Conservation (phyloP, 2,797 vertebrate species). For the Loriculus beryllinus region DNA sequence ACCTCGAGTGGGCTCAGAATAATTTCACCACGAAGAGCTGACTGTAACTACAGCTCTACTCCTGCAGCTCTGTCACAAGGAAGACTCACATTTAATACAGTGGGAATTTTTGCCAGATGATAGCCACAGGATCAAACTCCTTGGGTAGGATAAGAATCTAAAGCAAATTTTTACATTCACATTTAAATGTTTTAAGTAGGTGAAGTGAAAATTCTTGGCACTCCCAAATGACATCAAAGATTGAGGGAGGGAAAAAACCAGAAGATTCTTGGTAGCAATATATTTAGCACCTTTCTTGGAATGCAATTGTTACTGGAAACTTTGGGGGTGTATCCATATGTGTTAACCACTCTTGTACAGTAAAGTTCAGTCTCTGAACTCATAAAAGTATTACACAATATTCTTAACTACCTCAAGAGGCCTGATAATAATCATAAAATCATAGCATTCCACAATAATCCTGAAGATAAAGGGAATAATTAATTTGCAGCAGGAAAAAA, state of each 20-base stretch:
- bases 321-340: conserved; percentile 51
- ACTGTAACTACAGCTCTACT: neutral
- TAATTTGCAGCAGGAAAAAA: conserved; percentile 43
- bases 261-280: conserved; percentile 64
- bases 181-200: conserved; percentile 52
- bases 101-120: conserved; percentile 37
- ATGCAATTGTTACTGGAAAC: conserved; percentile 66
- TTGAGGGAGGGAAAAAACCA: conserved; percentile 40
- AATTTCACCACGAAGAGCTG: conserved; percentile 15
- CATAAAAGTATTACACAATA: conserved; percentile 53
- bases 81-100: neutral
- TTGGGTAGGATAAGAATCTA: conserved; percentile 40
- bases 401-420: conserved; percentile 24
- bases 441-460: conserved; percentile 12
- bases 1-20: neutral
- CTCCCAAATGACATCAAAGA: conserved; percentile 48
- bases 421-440: conserved; percentile 24
- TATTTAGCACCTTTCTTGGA: conserved; percentile 67
- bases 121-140: conserved; percentile 32
- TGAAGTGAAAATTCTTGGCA: conserved; percentile 47
- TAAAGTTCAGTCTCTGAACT: conserved; percentile 45
- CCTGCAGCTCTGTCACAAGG: neutral
- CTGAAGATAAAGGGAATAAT: conserved; percentile 33
- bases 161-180: conserved; percentile 46
- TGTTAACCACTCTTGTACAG: conserved; percentile 41